phyloP scores from a whole-genome alignment of 2,797 vertebrate genomes.

The Sebastiscus albofasciatus region DNA sequence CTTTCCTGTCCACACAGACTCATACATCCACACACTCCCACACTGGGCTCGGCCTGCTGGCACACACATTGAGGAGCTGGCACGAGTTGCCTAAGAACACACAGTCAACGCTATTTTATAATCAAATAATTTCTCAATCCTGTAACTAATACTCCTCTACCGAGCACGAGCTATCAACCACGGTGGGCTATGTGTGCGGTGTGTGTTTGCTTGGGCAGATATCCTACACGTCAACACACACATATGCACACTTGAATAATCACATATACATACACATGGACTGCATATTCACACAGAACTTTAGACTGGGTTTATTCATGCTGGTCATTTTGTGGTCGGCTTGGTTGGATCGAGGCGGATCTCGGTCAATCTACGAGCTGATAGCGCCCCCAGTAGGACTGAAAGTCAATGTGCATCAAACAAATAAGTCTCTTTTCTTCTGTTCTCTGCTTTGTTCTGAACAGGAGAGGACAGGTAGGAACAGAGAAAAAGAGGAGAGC shows the following conservation, averaged over 20 bases:
- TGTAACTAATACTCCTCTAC: constrained; percentile 67
- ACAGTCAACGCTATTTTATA: constrained; percentile 69
- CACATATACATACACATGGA: constrained; percentile 28
- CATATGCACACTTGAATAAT: constrained; percentile 29
- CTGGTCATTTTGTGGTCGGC: constrained; percentile 42
- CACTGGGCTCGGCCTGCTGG: constrained; percentile 42
- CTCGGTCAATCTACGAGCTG: constrained; percentile 9
- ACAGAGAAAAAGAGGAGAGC: background rate
- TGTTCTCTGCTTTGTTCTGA: background rate
- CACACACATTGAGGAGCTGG: constrained; percentile 61
- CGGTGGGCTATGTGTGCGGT: constrained; percentile 69
- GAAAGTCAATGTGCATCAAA: constrained; percentile 10
- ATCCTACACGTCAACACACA: constrained; percentile 46
- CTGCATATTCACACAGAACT: constrained; percentile 41
- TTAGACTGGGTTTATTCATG: constrained; percentile 55
- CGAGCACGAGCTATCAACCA: constrained; percentile 57
- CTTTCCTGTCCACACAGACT: constrained; percentile 2
- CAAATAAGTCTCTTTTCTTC: background rate
- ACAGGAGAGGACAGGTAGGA: background rate
- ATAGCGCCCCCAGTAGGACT: constrained; percentile 67
- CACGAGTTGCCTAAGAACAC: constrained; percentile 56
- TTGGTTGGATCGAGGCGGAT: background rate
- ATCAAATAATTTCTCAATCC: constrained; percentile 78
- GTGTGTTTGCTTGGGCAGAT: constrained; percentile 59
- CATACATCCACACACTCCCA: constrained; percentile 7